Evolutionary conservation across 53 echinoderm and acorn worm species (phyloP), one percentile per base, ranked within the genome.

Genomic region (Paelopatides confundens): DNA sequence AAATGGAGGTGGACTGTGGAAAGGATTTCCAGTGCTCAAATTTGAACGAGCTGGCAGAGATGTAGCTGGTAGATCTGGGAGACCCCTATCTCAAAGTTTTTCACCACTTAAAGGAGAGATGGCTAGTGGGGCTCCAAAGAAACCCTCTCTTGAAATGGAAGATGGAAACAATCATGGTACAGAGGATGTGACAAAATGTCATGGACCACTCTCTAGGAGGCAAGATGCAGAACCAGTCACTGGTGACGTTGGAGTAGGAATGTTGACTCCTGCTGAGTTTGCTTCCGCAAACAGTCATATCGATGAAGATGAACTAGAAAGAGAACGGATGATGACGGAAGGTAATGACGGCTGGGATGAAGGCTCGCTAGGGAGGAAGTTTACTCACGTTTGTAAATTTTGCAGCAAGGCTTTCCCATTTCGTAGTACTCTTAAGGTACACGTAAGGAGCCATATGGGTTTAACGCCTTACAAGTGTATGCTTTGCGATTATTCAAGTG

Each of bases 391-490:
- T 51, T 98, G 98, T 87, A 98, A 95, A 74, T 95, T 95, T 65
- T 98, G 98, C 85, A 90, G 94, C 67, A 94, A 98, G 62, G 91
- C 86, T 69, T 98, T 98, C 83, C 92, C 93, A 2, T 94, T 95
- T 85, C 89, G 94, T 66, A 98, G 98, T 83, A 90, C 95, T 63
- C 66, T 98, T 38, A 98, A 98, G 79, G 93, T 95, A 33, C 98
- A 98, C 68, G 88, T 90, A 32, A 85, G 98, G 12, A 98, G 94
- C 65, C 98, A 98, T 69, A 92, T 98, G 93, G 98, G 98, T 0
- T 87, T 98, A 48, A 98, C 95, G 6, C 98, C 98, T 2, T 98
- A 95, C 91, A 95, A 98, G 81, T 98, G 98, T 66, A 94, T 95
- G 89, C 84, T 95, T 52, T 99, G 95, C 63, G 92, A 90, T 31